These are phyloP conservation scores for Eubasilissa regina DNA, from an alignment of 1,140 invertebrate genomes.

Conservation along the genomic window DNA sequence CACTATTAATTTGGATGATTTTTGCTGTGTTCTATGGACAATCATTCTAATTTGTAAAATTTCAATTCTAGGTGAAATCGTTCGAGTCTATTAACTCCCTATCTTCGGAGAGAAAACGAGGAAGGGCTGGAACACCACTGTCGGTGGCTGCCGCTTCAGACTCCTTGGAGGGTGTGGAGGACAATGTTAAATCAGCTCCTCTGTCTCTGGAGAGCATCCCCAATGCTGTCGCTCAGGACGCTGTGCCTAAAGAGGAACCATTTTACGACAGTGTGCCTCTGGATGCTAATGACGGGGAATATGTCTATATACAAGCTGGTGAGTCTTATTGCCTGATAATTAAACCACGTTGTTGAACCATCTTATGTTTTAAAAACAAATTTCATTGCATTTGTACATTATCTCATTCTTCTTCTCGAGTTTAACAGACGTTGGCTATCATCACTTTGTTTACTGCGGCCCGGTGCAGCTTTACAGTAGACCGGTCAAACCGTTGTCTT, in stretches of 20 bases:
- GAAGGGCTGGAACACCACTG: constrained; percentile 69
- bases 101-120: constrained; percentile 70
- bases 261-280: constrained; percentile 88
- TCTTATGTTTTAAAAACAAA: too few species aligned
- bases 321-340: constrained; percentile 39
- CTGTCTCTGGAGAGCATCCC: constrained; percentile 70
- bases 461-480: too few species aligned
- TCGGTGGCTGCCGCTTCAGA: constrained; percentile 65
- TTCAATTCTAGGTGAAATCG: constrained; percentile 72
- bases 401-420: too few species aligned
- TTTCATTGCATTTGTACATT: too few species aligned
- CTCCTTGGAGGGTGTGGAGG: constrained; percentile 66
- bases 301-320: constrained; percentile 82
- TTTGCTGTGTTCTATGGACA: too few species aligned
- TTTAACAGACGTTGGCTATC: too few species aligned
- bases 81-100: constrained; percentile 76
- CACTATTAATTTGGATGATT: too few species aligned
- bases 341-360: too few species aligned
- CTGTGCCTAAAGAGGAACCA: constrained; percentile 75
- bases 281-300: constrained; percentile 84
- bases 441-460: too few species aligned
- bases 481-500: too few species aligned
- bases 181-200: constrained; percentile 68
- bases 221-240: constrained; percentile 68
- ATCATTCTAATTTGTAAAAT: neutral